A percentile compares a stretch with the other conserved stretches of the same genome.
Evolutionary conservation across 2,797 vertebrate species (phyloP).

Genomic region (Xyrichtys novacula): DNA sequence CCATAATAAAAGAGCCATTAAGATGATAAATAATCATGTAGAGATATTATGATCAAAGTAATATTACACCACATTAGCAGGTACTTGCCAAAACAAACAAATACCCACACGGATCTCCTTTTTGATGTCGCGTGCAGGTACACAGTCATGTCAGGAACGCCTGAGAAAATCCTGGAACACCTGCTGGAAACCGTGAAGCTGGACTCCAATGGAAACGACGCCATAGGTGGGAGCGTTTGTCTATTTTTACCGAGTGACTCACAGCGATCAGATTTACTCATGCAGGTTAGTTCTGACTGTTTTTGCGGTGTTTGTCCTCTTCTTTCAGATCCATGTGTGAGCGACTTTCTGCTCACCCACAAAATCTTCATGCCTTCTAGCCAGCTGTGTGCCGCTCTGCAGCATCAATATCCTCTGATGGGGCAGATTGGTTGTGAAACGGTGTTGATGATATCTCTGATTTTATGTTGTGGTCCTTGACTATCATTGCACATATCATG

Average conservation of each 20-base stretch:
- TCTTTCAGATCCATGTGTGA: conserved; percentile 88
- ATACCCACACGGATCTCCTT: background rate
- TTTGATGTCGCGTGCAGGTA: conserved; percentile 82
- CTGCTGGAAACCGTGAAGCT: conserved; percentile 91
- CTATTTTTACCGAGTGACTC: background rate
- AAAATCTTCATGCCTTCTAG: conserved; percentile 93
- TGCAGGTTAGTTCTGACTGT: conserved; percentile 1
- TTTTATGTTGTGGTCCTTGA: conserved; percentile 80
- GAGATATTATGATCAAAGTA: background rate
- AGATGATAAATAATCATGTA: background rate
- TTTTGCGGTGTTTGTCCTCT: conserved; percentile 28
- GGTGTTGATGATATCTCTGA: too few species aligned
- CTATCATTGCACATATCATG: conserved; percentile 86
- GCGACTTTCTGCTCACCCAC: conserved; percentile 94
- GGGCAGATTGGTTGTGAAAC: too few species aligned
- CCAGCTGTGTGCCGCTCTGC: conserved; percentile 90
- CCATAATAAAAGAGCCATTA: background rate
- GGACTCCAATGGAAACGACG: conserved; percentile 89
- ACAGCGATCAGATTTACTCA: background rate
- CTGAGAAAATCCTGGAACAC: conserved; percentile 97
- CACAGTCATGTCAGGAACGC: conserved; percentile 94
- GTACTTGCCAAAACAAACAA: background rate
- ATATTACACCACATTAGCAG: background rate
- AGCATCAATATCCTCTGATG: conserved; percentile 92
- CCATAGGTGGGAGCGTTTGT: conserved; percentile 80